Conservation (phyloP, 2,797 vertebrate species). For the Macropus fuliginosus region DNA sequence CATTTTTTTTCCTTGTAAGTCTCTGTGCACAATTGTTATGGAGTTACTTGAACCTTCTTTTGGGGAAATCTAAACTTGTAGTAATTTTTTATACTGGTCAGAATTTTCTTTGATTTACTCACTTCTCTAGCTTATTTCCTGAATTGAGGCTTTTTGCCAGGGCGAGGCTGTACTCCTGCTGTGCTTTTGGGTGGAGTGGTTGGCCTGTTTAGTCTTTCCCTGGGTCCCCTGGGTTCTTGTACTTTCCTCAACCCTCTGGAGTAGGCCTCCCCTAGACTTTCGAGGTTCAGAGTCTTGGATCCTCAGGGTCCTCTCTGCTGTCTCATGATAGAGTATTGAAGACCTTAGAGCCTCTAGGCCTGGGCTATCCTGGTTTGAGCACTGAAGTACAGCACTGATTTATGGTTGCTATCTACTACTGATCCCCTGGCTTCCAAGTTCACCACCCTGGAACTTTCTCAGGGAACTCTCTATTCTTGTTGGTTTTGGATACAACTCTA, state of each 20-base stretch:
- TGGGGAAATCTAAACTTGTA: neutral
- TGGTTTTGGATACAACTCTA: neutral
- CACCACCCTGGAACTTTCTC: neutral
- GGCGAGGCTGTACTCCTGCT: neutral
- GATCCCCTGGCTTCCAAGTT: neutral
- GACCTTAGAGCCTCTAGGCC: neutral
- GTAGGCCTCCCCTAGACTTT: neutral
- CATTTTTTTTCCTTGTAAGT: neutral
- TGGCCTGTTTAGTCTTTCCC: neutral
- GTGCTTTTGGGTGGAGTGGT: neutral
- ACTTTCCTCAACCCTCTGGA: neutral
- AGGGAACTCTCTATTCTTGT: neutral
- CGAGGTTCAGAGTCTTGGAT: neutral
- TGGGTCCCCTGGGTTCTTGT: neutral
- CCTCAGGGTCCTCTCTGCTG: neutral
- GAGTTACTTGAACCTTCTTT: neutral
- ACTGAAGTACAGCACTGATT: neutral
- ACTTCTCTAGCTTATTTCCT: neutral
- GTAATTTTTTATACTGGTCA: neutral
- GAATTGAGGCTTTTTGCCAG: neutral
- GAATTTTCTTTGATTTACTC: neutral
- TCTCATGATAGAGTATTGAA: neutral
- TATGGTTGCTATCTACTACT: neutral
- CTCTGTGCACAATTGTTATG: neutral
- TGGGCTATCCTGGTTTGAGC: neutral